Conservation (phyloP, 1,140 invertebrate genomes). For the Euborellia annulipes region DNA sequence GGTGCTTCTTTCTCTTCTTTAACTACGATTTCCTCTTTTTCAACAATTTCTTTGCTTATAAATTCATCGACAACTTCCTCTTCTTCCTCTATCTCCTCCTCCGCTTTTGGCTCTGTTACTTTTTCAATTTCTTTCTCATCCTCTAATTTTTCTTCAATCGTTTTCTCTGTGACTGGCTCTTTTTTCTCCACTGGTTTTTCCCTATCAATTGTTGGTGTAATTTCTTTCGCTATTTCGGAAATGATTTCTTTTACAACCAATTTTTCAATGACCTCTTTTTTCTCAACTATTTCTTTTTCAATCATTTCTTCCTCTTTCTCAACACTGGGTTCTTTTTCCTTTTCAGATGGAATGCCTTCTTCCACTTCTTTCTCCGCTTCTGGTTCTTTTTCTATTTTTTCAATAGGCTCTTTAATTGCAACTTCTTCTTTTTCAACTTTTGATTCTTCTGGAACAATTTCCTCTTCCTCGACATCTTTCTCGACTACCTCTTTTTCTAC, state of each 20-base stretch:
- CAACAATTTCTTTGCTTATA: background rate
- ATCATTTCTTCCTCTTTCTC: background rate
- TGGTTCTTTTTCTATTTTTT: conserved; percentile 6
- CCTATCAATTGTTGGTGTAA: background rate
- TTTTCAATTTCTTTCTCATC: background rate
- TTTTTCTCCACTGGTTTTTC: background rate
- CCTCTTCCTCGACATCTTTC: conserved; percentile 5
- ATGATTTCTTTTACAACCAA: no score
- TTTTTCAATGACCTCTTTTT: conserved; percentile 3
- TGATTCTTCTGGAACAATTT: conserved; percentile 6
- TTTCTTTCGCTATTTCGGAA: no score
- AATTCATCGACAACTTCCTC: no score
- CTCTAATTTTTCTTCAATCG: background rate
- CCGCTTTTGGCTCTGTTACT: background rate
- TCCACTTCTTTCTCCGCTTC: conserved; percentile 10
- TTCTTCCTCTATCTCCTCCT: conserved; percentile 3
- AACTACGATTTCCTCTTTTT: conserved; percentile 4
- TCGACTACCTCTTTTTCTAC: conserved; percentile 3
- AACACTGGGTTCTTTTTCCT: background rate
- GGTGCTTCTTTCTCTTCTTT: background rate
- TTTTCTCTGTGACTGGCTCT: conserved; percentile 3
- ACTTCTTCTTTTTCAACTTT: conserved; percentile 3
- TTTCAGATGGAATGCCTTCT: conserved; percentile 7
- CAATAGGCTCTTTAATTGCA: background rate
- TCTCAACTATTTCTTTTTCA: no score